Percentiles rank a stretch among this genome's conserved stretches.
phyloP scores from a whole-genome alignment of 2,113 vertebrate species.

The Carettochelys insculpta region DNA sequence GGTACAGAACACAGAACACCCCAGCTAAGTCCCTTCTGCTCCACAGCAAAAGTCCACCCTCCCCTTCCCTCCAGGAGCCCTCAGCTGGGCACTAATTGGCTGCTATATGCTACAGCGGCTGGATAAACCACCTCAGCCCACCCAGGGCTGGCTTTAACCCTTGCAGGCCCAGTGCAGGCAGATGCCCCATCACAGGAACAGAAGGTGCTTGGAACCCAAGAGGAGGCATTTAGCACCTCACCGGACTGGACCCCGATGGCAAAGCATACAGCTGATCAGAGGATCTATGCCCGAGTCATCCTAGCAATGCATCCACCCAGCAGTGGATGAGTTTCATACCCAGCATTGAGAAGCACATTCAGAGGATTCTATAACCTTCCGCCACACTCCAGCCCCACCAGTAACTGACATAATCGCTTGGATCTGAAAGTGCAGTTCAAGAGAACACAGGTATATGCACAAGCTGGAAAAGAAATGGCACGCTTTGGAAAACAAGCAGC shows the following conservation, averaged over 20 bases:
- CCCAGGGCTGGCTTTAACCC: no score
- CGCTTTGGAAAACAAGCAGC: neutral
- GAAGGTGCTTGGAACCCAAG: neutral
- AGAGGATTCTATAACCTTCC: neutral
- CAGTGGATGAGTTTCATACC: neutral
- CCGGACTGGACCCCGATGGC: neutral
- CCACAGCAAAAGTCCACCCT: no score
- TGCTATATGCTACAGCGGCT: no score
- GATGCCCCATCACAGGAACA: no score
- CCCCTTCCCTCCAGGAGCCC: no score
- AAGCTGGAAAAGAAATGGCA: neutral
- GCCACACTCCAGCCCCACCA: neutral
- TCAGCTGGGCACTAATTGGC: no score
- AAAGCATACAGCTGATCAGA: neutral
- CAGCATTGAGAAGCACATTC: neutral
- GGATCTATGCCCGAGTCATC: neutral
- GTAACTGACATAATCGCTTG: neutral
- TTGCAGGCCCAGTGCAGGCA: no score
- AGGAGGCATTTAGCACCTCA: neutral
- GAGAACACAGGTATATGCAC: neutral
- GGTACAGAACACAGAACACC: no score
- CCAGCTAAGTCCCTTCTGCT: no score
- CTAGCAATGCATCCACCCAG: neutral
- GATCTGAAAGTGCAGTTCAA: neutral
- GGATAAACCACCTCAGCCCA: no score